A percentile compares a stretch with the other conserved stretches of the same genome.
These are phyloP conservation scores for Nemotelus pantherinus DNA, from an alignment of 2,888 invertebrate genomes.

Conservation along the genomic window DNA sequence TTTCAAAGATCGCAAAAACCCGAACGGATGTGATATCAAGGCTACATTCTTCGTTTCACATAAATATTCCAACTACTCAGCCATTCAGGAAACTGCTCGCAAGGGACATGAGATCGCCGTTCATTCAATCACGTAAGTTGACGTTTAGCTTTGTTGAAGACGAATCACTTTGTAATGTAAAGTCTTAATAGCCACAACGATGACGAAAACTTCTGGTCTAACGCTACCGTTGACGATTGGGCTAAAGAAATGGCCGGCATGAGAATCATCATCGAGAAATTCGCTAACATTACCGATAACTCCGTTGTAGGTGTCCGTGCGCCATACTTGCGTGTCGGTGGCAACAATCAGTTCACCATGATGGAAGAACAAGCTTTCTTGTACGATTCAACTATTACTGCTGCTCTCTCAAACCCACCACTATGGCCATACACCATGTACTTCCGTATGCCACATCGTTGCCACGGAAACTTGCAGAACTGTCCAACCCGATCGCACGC, in stretches of 20 bases:
- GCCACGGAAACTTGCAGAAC: conserved; percentile 90
- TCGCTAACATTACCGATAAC: conserved; percentile 88
- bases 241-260: conserved; percentile 95
- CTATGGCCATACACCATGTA: conserved; percentile 99
- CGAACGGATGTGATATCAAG: conserved; percentile 93
- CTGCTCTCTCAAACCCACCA: conserved; percentile 88
- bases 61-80: conserved; percentile 93
- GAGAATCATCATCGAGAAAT: conserved; percentile 90
- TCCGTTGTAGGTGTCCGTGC: conserved; percentile 91
- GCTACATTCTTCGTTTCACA: conserved; percentile 92
- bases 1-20: conserved; percentile 89
- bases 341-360: conserved; percentile 97
- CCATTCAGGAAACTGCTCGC: conserved; percentile 89
- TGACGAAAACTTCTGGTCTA: conserved; percentile 92
- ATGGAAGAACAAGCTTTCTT: conserved; percentile 96
- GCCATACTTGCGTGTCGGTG: conserved; percentile 90
- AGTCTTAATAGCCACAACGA: conserved; percentile 78
- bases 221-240: conserved; percentile 92
- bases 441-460: conserved; percentile 94
- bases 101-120: conserved; percentile 94
- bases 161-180: background rate
- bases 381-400: conserved; percentile 95
- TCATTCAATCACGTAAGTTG: conserved; percentile 89
- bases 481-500: conserved; percentile 93
- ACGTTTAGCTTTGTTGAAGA: background rate